These are phyloP conservation scores for Centrocercus urophasianus DNA, from an alignment of 2,113 vertebrate species.

Conservation along the genomic window DNA sequence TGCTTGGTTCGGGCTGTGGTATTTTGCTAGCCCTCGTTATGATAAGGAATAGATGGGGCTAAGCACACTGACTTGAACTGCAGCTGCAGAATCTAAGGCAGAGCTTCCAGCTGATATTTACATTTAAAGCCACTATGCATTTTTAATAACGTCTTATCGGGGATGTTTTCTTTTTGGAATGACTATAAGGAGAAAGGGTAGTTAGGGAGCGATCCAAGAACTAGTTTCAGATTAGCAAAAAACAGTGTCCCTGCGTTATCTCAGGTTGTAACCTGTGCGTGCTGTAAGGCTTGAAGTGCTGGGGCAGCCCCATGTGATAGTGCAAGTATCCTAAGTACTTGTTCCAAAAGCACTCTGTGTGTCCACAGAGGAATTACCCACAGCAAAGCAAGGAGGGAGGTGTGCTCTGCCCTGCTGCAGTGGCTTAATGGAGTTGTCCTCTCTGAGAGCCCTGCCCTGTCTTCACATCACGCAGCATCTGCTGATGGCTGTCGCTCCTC, in stretches of 20 bases:
- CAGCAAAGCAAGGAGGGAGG: neutral
- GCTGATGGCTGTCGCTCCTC: neutral
- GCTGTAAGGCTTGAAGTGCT: neutral
- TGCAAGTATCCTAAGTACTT: neutral
- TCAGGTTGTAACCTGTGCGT: neutral
- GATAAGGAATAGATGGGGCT: slow-evolving; percentile 1
- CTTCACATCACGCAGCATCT: neutral
- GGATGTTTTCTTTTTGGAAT: neutral
- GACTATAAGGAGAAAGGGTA: neutral
- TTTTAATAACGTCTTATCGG: slow-evolving; percentile 19
- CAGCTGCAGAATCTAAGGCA: slow-evolving; percentile 3
- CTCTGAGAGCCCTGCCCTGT: neutral
- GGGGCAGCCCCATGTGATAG: neutral
- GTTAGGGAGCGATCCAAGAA: neutral
- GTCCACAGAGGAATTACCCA: neutral
- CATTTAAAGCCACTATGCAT: neutral
- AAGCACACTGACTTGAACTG: neutral
- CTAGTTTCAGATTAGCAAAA: neutral
- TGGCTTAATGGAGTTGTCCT: neutral
- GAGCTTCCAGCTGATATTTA: neutral
- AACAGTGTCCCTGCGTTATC: neutral
- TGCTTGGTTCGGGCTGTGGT: neutral
- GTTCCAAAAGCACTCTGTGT: neutral
- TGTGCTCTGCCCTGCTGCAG: neutral
- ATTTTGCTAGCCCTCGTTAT: neutral